Evolutionary conservation across 2,113 vertebrate species (phyloP).

Genomic region (Hydropotes inermis): DNA sequence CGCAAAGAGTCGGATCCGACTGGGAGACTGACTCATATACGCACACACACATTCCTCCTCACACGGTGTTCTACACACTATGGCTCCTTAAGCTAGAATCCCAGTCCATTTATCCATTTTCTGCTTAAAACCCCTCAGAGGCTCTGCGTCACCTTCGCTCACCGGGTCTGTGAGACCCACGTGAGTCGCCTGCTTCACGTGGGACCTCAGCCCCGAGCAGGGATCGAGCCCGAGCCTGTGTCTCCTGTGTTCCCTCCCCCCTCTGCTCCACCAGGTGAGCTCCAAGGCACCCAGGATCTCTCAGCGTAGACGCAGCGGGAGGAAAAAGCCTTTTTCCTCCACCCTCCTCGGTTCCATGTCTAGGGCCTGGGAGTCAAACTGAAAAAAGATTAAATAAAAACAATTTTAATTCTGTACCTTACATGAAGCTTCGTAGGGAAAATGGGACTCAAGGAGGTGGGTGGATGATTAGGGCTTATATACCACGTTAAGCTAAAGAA

Average conservation of each 20-base stretch:
- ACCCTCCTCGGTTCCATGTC: background rate
- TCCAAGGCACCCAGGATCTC: background rate
- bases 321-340: background rate
- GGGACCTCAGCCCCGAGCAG: background rate
- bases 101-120: background rate
- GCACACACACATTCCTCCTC: background rate
- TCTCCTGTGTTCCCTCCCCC: background rate
- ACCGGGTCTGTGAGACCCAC: background rate
- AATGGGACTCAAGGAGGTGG: background rate
- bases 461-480: background rate
- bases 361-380: background rate
- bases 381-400: background rate
- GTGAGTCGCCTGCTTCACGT: background rate
- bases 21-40: background rate
- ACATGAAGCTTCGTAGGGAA: background rate
- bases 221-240: background rate
- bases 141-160: background rate
- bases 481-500: background rate
- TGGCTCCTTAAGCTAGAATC: background rate
- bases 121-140: background rate
- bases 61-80: rapidly evolving
- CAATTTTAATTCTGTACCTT: background rate
- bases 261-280: background rate
- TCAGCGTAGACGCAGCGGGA: background rate
- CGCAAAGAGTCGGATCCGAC: background rate